Evolutionary conservation across 2,888 invertebrate species (phyloP), one percentile per base, ranked within the genome.

Genomic region (Dichetophora obliterata): DNA sequence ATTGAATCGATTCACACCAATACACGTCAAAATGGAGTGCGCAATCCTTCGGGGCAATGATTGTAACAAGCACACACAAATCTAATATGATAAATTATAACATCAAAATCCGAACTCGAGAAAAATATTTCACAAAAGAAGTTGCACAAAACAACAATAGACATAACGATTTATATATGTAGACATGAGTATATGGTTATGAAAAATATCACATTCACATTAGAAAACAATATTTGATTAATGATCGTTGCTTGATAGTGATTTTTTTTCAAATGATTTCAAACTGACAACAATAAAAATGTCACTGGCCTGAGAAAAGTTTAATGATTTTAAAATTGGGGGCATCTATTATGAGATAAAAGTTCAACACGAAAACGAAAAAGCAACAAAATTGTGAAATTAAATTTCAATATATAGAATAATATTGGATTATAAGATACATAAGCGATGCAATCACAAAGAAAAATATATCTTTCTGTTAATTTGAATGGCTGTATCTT

Each of bases 161-260:
- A 74, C 65, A 65, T 57, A 59, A 19, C 54, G 63, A 65, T 34
- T 75, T 37, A 70, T 73, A 72, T 68, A 77, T 52, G 50, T 50
- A 31, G 66, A 75, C 43, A 52, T 27, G 57, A 57, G 68, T 31
- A 11, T 31, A 43, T 52, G 34, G 31, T 31, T 50, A 11, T 61
- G 43, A 34, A 71, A 68, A 14, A 63, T 63, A 14, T 68, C 68
- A 31, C 31, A 31, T 50, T 11, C 50, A 24, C 61, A 72, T 48
- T 22, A 73, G 54, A 59, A n/a, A 19, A 68, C 48, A 34, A 61
- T 52, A 66, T 48, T 75, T 79, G 80, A 80, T 80, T 80, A 79
- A 80, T 80, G 73, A 73, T 73, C 37, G 71, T 22, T 22, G 66
- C 27, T 27, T 24, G 27, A 50, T 50, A 50, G 24, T 69, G 72